Conservation (phyloP, 2,797 vertebrate species). For the Tenualosa thibaudeaui region DNA sequence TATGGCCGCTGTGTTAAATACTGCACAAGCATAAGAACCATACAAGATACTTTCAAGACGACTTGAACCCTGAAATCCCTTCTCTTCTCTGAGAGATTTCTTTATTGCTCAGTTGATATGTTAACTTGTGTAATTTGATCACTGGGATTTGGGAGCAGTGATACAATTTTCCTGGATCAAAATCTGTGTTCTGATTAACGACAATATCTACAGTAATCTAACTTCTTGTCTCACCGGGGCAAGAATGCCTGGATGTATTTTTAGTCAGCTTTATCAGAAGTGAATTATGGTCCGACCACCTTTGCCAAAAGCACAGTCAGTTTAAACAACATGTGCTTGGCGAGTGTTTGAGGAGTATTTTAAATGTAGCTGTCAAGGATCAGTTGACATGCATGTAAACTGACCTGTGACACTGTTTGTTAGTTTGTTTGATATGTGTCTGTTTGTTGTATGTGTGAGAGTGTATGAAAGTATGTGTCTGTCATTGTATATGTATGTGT, state of each 20-base stretch:
- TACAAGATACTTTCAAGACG: no score
- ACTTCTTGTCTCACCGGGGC: neutral
- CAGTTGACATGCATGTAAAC: neutral
- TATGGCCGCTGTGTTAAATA: no score
- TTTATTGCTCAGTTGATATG: neutral
- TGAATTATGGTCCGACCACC: neutral
- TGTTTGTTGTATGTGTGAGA: neutral
- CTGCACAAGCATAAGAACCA: no score
- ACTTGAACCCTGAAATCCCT: neutral
- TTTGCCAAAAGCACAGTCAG: neutral
- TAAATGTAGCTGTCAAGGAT: neutral
- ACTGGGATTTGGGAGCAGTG: neutral
- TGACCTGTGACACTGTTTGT: neutral
- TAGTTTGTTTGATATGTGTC: neutral
- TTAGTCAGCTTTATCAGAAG: neutral
- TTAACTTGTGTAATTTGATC: neutral
- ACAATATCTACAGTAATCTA: neutral
- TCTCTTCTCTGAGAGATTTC: neutral
- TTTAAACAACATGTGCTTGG: neutral
- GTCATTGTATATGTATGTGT: neutral
- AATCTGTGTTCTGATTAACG: slow-evolving; percentile 7
- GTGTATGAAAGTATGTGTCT: neutral
- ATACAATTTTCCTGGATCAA: slow-evolving; percentile 13
- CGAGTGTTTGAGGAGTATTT: neutral
- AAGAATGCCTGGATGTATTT: neutral